Evolutionary conservation across 2,797 vertebrate species (phyloP).

Genomic region (Cirrhinus molitorella): DNA sequence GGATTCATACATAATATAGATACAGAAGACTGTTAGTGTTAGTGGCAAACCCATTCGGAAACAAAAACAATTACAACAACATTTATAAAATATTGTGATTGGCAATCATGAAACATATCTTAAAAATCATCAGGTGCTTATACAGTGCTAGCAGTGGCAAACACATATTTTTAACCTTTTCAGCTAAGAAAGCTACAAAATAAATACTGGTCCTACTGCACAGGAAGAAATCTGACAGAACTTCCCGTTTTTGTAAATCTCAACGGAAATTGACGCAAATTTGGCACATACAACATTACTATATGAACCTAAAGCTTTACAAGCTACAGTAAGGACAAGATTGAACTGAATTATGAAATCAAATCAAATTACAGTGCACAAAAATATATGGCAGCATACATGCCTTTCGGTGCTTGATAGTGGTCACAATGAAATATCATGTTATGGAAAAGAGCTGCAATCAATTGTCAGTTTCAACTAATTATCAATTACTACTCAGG

Average conservation of each 20-base stretch:
- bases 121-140: background rate
- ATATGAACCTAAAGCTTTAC: background rate
- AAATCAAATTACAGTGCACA: background rate
- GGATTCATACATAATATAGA: slow-evolving; percentile 14
- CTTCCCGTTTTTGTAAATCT: background rate
- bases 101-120: slow-evolving; percentile 27
- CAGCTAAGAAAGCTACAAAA: background rate
- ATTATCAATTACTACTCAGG: background rate
- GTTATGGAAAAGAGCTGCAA: background rate
- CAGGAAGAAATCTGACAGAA: background rate
- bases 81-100: slow-evolving; percentile 62
- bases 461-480: background rate
- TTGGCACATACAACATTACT: background rate
- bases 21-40: slow-evolving; percentile 3
- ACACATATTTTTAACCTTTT: background rate
- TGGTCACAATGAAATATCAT: background rate
- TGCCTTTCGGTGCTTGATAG: background rate
- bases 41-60: slow-evolving; percentile 28
- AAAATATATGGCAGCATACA: background rate
- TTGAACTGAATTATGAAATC: background rate
- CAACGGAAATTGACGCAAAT: background rate
- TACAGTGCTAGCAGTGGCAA: background rate
- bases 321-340: background rate
- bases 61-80: slow-evolving; percentile 57
- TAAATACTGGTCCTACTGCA: background rate